Percentiles rank a stretch among this genome's conserved stretches.
These are phyloP conservation scores for Drosophila meridionalis DNA, from an alignment of 2,888 invertebrate species.

Conservation along the genomic window DNA sequence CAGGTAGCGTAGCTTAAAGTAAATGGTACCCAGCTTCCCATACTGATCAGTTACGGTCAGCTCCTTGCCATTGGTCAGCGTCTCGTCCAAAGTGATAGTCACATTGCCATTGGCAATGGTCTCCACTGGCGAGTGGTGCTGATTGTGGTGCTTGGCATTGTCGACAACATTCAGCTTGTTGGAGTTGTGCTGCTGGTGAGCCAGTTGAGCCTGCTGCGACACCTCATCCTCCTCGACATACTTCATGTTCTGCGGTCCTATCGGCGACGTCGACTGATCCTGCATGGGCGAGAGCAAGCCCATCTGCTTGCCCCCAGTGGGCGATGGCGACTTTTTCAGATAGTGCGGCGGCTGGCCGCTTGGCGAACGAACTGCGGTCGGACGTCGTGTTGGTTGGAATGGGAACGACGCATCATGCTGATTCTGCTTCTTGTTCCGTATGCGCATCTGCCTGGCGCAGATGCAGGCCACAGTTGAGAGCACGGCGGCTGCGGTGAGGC, in stretches of 20 bases:
- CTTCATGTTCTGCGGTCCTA: slow-evolving; percentile 81
- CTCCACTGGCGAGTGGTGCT: slow-evolving; percentile 61
- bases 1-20: slow-evolving; percentile 95
- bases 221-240: slow-evolving; percentile 84
- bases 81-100: slow-evolving; percentile 61
- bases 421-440: slow-evolving; percentile 83
- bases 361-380: slow-evolving; percentile 91
- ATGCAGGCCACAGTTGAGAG: slow-evolving; percentile 84
- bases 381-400: slow-evolving; percentile 85
- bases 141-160: slow-evolving; percentile 65
- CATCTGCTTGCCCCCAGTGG: slow-evolving; percentile 87
- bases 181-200: slow-evolving; percentile 49
- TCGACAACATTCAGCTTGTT: slow-evolving; percentile 70
- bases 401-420: slow-evolving; percentile 84
- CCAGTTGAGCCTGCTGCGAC: slow-evolving; percentile 53
- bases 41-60: slow-evolving; percentile 84
- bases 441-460: slow-evolving; percentile 83
- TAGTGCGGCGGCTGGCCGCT: slow-evolving; percentile 92
- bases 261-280: slow-evolving; percentile 83
- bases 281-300: slow-evolving; percentile 83
- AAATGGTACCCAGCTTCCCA: slow-evolving; percentile 93
- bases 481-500: slow-evolving; percentile 84
- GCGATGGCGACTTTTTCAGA: slow-evolving; percentile 96
- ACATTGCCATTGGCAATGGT: slow-evolving; percentile 69
- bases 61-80: slow-evolving; percentile 83